phyloP scores from a whole-genome alignment of 2,797 vertebrate genomes.

The Hydrolagus colliei region DNA sequence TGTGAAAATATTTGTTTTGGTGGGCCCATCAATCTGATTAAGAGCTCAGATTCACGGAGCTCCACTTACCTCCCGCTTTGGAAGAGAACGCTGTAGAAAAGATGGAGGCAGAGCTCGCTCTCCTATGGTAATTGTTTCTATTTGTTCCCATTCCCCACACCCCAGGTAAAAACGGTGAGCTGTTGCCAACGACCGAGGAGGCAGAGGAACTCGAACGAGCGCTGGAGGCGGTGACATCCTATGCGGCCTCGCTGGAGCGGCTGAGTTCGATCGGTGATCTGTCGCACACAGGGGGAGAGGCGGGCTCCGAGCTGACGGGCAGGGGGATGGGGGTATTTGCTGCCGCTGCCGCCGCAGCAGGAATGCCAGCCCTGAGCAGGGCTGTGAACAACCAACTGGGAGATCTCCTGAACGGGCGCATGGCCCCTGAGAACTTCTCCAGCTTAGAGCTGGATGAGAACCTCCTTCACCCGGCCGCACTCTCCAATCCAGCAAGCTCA shows the following conservation, averaged over 20 bases:
- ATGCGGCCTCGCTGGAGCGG: slow-evolving; percentile 84
- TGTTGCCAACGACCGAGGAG: slow-evolving; percentile 94
- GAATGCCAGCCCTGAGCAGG: slow-evolving; percentile 68
- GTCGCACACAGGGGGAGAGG: slow-evolving; percentile 75
- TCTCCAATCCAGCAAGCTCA: slow-evolving; percentile 76
- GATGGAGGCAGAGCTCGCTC: no score
- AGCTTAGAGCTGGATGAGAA: slow-evolving; percentile 92
- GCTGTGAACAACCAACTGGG: slow-evolving; percentile 70
- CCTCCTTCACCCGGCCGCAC: slow-evolving; percentile 79
- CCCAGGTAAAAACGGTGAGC: slow-evolving; percentile 92
- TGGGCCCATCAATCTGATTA: no score
- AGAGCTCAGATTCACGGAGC: not conserved
- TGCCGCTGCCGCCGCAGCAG: slow-evolving; percentile 67
- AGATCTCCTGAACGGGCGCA: slow-evolving; percentile 84
- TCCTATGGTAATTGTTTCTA: no score
- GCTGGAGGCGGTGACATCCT: slow-evolving; percentile 87
- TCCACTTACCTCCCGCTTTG: not conserved
- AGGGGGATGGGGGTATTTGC: slow-evolving; percentile 82
- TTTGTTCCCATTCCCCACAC: slow-evolving; percentile 1
- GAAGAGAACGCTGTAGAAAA: no score
- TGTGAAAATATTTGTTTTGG: no score
- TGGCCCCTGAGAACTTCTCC: slow-evolving; percentile 83
- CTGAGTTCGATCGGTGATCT: slow-evolving; percentile 91
- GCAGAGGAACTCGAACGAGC: slow-evolving; percentile 95
- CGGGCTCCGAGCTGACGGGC: slow-evolving; percentile 68